These are phyloP conservation scores for Cynaeus angustus DNA, from an alignment of 2,888 invertebrate species.

Conservation along the genomic window DNA sequence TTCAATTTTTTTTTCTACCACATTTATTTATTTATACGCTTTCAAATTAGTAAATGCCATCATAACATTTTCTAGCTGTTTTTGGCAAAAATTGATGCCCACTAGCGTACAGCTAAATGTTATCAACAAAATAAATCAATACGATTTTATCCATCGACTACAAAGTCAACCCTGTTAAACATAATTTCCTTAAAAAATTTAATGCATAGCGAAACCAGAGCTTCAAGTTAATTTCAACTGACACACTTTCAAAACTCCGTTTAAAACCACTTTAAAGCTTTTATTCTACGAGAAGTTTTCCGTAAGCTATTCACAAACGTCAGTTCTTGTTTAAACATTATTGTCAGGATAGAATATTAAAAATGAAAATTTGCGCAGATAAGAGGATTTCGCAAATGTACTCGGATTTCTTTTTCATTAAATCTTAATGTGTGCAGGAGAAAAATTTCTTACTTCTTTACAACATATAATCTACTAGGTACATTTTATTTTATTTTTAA, in stretches of 20 bases:
- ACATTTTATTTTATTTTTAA: neutral
- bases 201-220: slow-evolving; percentile 39
- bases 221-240: slow-evolving; percentile 44
- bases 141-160: no score
- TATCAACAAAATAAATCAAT: no score
- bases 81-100: no score
- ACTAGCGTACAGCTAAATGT: no score
- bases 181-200: slow-evolving; percentile 38
- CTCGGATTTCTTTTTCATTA: slow-evolving; percentile 29
- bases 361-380: slow-evolving; percentile 25
- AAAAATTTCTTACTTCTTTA: neutral
- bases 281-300: slow-evolving; percentile 45
- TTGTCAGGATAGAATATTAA: slow-evolving; percentile 33
- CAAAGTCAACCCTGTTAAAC: slow-evolving; percentile 20
- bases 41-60: no score
- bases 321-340: slow-evolving; percentile 40
- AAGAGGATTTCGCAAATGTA: slow-evolving; percentile 42
- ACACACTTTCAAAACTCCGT: slow-evolving; percentile 43
- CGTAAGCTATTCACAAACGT: slow-evolving; percentile 46
- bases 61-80: no score
- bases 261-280: slow-evolving; percentile 48
- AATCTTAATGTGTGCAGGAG: slow-evolving; percentile 11
- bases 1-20: no score
- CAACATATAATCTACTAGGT: neutral
- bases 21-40: no score